Evolutionary conservation across 2,113 vertebrate genomes (phyloP), one percentile per base, ranked within the genome.

Genomic region (Corythornis madagascariensis): DNA sequence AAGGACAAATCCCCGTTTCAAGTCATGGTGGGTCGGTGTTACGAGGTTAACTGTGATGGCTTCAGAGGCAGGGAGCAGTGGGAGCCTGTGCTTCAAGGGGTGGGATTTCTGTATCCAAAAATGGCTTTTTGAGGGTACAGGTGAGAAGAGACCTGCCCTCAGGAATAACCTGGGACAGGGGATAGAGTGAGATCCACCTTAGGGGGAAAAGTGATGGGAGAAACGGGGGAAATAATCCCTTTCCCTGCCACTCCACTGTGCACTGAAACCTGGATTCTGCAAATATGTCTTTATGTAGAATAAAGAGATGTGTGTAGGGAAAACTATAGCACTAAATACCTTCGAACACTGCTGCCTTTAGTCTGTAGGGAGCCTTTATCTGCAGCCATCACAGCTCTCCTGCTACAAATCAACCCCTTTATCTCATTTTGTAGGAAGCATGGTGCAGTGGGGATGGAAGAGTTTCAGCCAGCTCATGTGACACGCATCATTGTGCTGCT

Each of bases 281-380:
- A 95, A 94, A 94, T 76, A 89, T 63, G 63, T 50, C 83, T 91
- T 94, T 88, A 80, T 89, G 78, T 76, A 92, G 65, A 94, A 66
- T 90, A 92, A 87, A 89, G 64, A 80, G 83, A 88, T 25, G 71
- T 85, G 67, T 85, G 71, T 88, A 77, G 84, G 82, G 78, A 73
- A 86, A 92, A 81, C 81, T 75, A 19, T 19, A 91, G 45, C 42
- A 79, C 71, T 93, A 85, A 93, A 85, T 66, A 80, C 75, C 82
- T 92, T 94, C 87, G 69, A 87, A 83, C 11, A 79, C 50, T 55
- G 59, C 50, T 16, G 38, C 31, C 93, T 95, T 73, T 73, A 87
- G 79, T 93, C 78, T 77, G 87, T 61, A 24, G 87, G 82, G 82
- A 92, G 89, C 85, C 86, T 96, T 94, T 66, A 93, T 93, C 91